phyloP scores from a whole-genome alignment of 2,888 invertebrate genomes.

The Eupelmus urozonus region DNA sequence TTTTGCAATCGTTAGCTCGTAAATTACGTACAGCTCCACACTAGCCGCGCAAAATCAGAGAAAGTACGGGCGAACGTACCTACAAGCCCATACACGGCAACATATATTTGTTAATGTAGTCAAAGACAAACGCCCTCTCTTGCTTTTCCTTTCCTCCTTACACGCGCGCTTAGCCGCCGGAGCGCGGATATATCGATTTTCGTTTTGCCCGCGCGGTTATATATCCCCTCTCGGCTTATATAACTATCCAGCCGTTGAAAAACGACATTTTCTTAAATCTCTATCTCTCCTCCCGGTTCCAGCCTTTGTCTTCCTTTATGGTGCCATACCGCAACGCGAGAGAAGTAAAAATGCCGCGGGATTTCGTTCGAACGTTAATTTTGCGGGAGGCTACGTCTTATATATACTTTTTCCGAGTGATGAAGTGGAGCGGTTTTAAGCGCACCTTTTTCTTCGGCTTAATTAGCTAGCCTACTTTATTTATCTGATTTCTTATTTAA shows the following conservation, averaged over 20 bases:
- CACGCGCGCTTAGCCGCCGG: not conserved
- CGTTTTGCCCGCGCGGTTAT: conserved; percentile 24
- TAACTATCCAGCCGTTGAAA: conserved; percentile 12
- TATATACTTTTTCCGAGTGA: not conserved
- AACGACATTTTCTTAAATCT: conserved; percentile 10
- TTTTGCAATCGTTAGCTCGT: too few species aligned
- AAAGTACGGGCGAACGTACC: conserved; percentile 26
- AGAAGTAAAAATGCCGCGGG: not conserved
- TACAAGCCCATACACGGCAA: not conserved
- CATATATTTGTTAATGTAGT: conserved; percentile 26
- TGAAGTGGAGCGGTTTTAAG: not conserved
- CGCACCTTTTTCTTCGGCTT: not conserved
- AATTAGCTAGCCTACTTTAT: conserved; percentile 34
- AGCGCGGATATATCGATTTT: conserved; percentile 45
- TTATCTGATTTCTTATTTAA: conserved; percentile 23
- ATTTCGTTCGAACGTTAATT: not conserved
- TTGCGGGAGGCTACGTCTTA: not conserved
- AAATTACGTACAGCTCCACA: too few species aligned
- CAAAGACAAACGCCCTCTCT: conserved; percentile 35
- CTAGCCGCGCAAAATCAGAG: conserved; percentile 38
- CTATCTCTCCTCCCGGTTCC: not conserved
- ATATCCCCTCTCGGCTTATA: conserved; percentile 4
- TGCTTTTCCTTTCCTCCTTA: not conserved
- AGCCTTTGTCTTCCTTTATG: not conserved
- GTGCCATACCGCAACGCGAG: not conserved